Conservation (phyloP, 92 coral and sea anemone species). For the Heteractis magnifica region DNA sequence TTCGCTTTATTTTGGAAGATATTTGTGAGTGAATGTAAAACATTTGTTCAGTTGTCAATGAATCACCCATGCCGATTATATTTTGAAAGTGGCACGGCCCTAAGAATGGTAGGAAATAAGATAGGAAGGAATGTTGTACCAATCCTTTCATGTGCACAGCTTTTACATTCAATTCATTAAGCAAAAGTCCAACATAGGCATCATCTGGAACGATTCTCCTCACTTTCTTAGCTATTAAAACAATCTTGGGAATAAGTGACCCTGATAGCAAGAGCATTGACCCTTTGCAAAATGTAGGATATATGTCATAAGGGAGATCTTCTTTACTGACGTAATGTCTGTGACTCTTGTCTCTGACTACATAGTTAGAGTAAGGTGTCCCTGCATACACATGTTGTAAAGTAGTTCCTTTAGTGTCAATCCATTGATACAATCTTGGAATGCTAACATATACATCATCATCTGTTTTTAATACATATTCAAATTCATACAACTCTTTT, state of each 20-base stretch:
- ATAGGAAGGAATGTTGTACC: constrained; percentile 40
- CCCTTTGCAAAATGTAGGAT: constrained; percentile 82
- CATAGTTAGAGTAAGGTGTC: constrained; percentile 47
- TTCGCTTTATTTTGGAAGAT: background rate
- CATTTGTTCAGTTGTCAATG: constrained; percentile 63
- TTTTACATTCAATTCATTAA: constrained; percentile 48
- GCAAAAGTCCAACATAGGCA: constrained; percentile 72
- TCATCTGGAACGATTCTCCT: constrained; percentile 66
- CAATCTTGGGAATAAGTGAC: constrained; percentile 65
- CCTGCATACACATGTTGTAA: constrained; percentile 73
- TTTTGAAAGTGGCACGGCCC: constrained; percentile 67
- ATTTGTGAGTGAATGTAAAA: constrained; percentile 54
- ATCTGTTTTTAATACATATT: constrained; percentile 79
- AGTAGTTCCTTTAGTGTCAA: constrained; percentile 26
- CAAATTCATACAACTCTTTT: constrained; percentile 15
- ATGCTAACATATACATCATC: constrained; percentile 86
- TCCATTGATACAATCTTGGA: constrained; percentile 69
- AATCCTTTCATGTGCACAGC: constrained; percentile 58
- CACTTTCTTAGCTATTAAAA: constrained; percentile 50
- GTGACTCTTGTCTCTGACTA: constrained; percentile 62
- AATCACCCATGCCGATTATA: constrained; percentile 73
- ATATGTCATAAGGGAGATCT: constrained; percentile 49
- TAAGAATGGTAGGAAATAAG: constrained; percentile 35
- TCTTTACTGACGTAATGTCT: constrained; percentile 66
- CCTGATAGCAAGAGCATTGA: constrained; percentile 68